A percentile compares a stretch with the other conserved stretches of the same genome.
Evolutionary conservation across 2,113 vertebrate genomes (phyloP).

Genomic region (Grallaria varia): DNA sequence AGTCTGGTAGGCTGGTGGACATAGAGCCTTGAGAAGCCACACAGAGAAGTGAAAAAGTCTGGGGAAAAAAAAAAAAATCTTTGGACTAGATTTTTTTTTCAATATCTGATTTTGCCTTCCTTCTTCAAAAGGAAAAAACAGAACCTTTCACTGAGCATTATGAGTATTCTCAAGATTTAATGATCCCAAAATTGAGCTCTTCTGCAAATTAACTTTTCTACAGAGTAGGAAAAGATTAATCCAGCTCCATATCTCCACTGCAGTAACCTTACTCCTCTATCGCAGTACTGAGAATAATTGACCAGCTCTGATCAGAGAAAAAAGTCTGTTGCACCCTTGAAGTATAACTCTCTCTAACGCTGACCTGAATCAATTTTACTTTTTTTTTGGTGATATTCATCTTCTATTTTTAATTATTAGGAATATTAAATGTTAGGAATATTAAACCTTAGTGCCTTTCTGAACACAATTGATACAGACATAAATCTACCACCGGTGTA

Average conservation of each 20-base stretch:
- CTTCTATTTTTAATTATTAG: not conserved
- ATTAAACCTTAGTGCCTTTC: not conserved
- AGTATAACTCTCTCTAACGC: not conserved
- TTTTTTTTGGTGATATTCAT: not conserved
- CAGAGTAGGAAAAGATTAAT: not conserved
- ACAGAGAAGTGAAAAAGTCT: not conserved
- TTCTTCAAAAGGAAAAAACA: not conserved
- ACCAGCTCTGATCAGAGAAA: not conserved
- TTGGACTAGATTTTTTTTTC: not conserved
- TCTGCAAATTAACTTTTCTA: not conserved
- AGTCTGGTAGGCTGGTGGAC: not conserved
- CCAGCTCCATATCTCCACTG: not conserved
- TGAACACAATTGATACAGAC: not conserved
- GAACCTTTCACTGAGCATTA: not conserved
- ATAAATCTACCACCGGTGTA: not conserved
- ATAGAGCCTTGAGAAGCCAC: not conserved
- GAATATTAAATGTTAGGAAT: too few relatives aligned
- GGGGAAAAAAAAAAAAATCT: not conserved
- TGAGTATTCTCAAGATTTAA: not conserved
- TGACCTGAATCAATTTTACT: not conserved
- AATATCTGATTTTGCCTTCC: not conserved
- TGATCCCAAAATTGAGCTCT: not conserved
- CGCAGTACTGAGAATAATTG: not conserved
- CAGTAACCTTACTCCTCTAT: not conserved
- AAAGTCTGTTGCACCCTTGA: not conserved